Percentiles rank a stretch among this genome's conserved stretches.
phyloP scores from a whole-genome alignment of 2,888 invertebrate species.

The Stenodera caucasica region DNA sequence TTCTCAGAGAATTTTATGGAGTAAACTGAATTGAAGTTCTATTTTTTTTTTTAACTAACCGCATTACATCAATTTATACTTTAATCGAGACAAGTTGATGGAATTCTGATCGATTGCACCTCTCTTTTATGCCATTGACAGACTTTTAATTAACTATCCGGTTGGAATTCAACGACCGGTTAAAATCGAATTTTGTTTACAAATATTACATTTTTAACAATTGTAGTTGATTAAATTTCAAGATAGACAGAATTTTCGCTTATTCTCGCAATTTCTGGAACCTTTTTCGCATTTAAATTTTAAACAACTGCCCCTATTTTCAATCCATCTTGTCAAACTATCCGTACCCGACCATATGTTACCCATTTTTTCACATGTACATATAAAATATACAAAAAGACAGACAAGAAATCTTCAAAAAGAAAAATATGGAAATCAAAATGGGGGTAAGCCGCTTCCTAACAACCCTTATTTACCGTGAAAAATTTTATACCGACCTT shows the following conservation, averaged over 20 bases:
- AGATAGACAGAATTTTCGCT: too few relatives aligned
- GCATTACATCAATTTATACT: background rate
- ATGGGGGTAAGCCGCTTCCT: too few relatives aligned
- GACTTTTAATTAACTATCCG: background rate
- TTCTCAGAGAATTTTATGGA: too few relatives aligned
- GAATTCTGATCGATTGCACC: background rate
- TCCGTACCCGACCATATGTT: background rate
- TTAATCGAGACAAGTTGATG: background rate
- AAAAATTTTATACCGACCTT: too few relatives aligned
- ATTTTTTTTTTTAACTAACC: background rate
- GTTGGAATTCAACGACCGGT: background rate
- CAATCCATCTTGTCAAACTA: conserved; percentile 19
- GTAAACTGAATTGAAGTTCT: background rate
- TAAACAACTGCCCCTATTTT: conserved; percentile 9
- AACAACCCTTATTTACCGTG: too few relatives aligned
- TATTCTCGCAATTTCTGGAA: conserved; percentile 5
- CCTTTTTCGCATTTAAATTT: conserved; percentile 14
- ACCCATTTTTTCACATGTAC: background rate
- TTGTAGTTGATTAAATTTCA: too few relatives aligned
- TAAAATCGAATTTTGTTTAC: too few relatives aligned
- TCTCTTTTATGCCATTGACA: background rate
- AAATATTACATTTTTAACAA: too few relatives aligned
- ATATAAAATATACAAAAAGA: background rate
- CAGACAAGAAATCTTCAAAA: too few relatives aligned
- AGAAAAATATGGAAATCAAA: too few relatives aligned